Evolutionary conservation across 2,113 vertebrate genomes (phyloP), one percentile per base, ranked within the genome.

Genomic region (Electrona antarctica): DNA sequence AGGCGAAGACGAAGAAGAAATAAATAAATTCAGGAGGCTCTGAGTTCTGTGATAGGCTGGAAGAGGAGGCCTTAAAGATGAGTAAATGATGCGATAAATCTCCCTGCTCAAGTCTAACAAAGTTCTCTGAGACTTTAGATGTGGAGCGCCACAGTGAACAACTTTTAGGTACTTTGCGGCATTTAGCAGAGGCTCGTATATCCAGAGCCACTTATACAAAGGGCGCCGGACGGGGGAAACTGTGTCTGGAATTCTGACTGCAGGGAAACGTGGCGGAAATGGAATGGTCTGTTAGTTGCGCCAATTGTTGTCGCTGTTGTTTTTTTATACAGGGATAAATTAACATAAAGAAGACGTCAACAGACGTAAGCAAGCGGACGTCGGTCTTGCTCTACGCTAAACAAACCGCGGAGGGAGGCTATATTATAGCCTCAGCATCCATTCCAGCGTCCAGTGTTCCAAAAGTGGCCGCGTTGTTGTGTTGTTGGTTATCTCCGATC

Each of bases 91-190:
- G 67, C 47, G 67, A 49, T 52, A 4, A 62, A 57, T 51, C 51
- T 58, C 15, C 10, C 9, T 29, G 11, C 51, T 58, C 28, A 28
- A 62, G 41, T 67, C 3, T 41, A 21, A 21, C 21, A 55, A 60
- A 55, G 67, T 54, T 11, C n/a, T 6, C 6, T 4, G 1, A 33
- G 13, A 14, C 15, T 58, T 58, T 45, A 45, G 64, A 33, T 56
- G 47, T 59, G 73, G 74, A 8, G 59, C 74, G 28, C 48, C 12
- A 54, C 55, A 41, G 9, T 41, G 62, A 70, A 64, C 56, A 46
- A 63, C 76, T 41, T 21, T 21, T 21, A 21, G 21, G 21, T 41
- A 41, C 0, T 41, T 41, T 41, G 5, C 33, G 33, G 33, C 33
- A 6, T 41, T 41, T 41, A 41, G 7, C 15, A 58, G 55, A 56